A percentile compares a stretch with the other conserved stretches of the same genome.
Conservation (phyloP, 2,797 vertebrate species). For the Gymnodraco acuticeps region DNA sequence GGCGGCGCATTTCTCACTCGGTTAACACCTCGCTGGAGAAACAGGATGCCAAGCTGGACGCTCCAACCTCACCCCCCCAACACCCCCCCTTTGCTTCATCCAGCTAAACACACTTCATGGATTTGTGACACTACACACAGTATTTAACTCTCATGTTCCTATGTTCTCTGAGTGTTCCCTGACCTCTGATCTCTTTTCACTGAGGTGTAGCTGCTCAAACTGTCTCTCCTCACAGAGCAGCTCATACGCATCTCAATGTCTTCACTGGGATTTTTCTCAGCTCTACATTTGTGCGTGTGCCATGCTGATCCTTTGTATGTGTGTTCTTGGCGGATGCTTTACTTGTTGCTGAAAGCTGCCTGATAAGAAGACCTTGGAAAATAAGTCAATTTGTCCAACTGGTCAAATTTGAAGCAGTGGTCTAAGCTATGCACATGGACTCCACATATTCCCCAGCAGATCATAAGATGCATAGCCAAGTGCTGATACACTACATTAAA, state of each 20-base stretch:
- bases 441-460: conserved; percentile 1
- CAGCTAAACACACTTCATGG: conserved; percentile 41
- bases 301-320: conserved; percentile 54
- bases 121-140: conserved; percentile 37
- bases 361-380: conserved; percentile 43
- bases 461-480: conserved; percentile 1
- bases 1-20: conserved; percentile 82
- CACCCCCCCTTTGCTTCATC: conserved; percentile 13
- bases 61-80: conserved; percentile 38
- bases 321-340: conserved; percentile 51
- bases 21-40: conserved; percentile 82
- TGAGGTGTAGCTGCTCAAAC: conserved; percentile 18
- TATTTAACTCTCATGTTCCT: conserved; percentile 23
- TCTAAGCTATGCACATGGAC: conserved; percentile 9
- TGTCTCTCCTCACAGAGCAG: conserved; percentile 32
- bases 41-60: conserved; percentile 78
- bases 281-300: conserved; percentile 35
- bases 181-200: conserved; percentile 57
- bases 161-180: conserved; percentile 13
- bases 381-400: conserved; percentile 47
- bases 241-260: conserved; percentile 38
- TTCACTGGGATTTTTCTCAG: conserved; percentile 35
- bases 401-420: conserved; percentile 31
- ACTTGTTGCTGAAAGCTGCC: conserved; percentile 56
- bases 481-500: not conserved